These are phyloP conservation scores for Galbula dea DNA, from an alignment of 2,113 vertebrate genomes.

Conservation along the genomic window DNA sequence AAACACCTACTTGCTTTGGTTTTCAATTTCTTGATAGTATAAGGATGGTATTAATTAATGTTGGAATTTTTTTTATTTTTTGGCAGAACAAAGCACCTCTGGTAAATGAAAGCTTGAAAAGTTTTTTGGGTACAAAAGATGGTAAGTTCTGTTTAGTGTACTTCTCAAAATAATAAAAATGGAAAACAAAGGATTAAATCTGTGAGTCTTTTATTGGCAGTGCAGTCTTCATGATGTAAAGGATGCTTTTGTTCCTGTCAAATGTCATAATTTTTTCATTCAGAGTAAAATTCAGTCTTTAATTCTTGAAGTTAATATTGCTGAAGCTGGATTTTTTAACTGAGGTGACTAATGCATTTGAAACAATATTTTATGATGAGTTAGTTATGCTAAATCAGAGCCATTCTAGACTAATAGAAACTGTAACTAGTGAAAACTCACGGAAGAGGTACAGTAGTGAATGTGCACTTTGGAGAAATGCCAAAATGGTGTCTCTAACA, in stretches of 20 bases:
- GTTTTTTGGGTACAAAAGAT: constrained; percentile 87
- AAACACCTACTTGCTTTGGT: background rate
- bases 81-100: constrained; percentile 89
- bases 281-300: background rate
- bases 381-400: background rate
- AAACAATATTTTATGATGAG: background rate
- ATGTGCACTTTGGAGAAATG: background rate
- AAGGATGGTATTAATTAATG: background rate
- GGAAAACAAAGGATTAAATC: background rate
- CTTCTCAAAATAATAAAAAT: background rate
- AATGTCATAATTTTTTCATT: background rate
- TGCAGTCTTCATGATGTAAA: background rate
- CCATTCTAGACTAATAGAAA: background rate
- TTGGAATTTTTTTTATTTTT: constrained; percentile 12
- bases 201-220: background rate
- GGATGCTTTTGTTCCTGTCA: background rate
- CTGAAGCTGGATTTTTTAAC: background rate
- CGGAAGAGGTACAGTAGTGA: background rate
- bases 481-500: background rate
- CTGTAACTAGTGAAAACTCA: background rate
- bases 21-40: background rate
- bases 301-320: background rate
- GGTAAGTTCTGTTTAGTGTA: constrained; percentile 73
- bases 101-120: constrained; percentile 91
- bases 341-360: background rate